Evolutionary conservation across 2,888 invertebrate species (phyloP).

Genomic region (Eulithis prunata): DNA sequence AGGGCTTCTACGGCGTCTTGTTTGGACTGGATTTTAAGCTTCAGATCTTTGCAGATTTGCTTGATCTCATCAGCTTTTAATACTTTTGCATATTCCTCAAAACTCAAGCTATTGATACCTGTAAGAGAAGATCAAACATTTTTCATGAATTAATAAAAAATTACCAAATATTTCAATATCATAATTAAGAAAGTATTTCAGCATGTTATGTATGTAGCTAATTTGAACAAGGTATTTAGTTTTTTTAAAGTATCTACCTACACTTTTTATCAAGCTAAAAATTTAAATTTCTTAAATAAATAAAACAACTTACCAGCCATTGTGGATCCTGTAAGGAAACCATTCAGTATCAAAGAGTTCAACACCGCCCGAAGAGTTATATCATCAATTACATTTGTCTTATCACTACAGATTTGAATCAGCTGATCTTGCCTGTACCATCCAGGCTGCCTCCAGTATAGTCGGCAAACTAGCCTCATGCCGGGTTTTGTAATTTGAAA

Average conservation of each 20-base stretch:
- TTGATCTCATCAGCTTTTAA: slow-evolving; percentile 38
- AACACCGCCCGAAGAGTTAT: slow-evolving; percentile 48
- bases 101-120: slow-evolving; percentile 37
- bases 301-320: slow-evolving; percentile 40
- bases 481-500: slow-evolving; percentile 55
- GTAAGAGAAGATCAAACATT: slow-evolving; percentile 13
- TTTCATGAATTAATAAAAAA: not conserved
- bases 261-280: not conserved
- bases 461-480: slow-evolving; percentile 63
- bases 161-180: no score
- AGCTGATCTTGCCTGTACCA: slow-evolving; percentile 64
- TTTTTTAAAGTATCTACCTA: no score
- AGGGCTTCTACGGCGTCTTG: slow-evolving; percentile 56
- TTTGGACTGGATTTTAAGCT: slow-evolving; percentile 49
- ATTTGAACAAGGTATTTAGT: no score
- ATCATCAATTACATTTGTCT: slow-evolving; percentile 33
- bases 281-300: not conserved
- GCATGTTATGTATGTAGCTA: no score
- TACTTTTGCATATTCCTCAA: slow-evolving; percentile 42
- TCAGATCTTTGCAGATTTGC: slow-evolving; percentile 40
- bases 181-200: no score
- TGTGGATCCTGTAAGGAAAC: slow-evolving; percentile 49
- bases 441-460: slow-evolving; percentile 68
- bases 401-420: slow-evolving; percentile 46
- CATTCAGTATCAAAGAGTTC: slow-evolving; percentile 51